Evolutionary conservation across 2,888 invertebrate species (phyloP).

Genomic region (Euplagia quadripunctaria): DNA sequence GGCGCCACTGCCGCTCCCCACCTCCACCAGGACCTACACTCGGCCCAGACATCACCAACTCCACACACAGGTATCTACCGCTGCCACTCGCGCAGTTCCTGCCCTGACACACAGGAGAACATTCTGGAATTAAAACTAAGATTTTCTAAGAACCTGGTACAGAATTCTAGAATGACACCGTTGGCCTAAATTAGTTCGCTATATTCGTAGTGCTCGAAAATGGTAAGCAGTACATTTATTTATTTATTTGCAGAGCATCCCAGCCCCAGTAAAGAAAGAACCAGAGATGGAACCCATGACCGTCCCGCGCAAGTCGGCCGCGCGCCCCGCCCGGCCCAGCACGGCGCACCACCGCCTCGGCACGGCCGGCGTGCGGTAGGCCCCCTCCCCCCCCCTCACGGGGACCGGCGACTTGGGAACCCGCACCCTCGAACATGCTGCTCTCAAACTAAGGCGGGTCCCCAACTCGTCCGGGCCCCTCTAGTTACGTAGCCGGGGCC

Average conservation of each 20-base stretch:
- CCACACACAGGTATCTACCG: background rate
- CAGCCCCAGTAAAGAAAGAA: conserved; percentile 66
- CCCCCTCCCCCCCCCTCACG: conserved; percentile 2
- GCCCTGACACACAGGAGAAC: too few relatives aligned
- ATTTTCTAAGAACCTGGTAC: too few relatives aligned
- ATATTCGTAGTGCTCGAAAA: background rate
- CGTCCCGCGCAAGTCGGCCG: conserved; percentile 56
- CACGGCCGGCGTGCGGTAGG: conserved; percentile 72
- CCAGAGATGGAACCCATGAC: conserved; percentile 56
- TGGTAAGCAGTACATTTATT: background rate
- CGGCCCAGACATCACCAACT: conserved; percentile 25
- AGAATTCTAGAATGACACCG: too few relatives aligned
- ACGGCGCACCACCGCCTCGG: conserved; percentile 64
- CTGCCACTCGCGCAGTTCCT: background rate
- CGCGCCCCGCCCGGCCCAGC: conserved; percentile 55
- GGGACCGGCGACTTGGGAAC: conserved; percentile 11
- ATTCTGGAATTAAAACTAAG: too few relatives aligned
- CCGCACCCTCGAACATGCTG: background rate
- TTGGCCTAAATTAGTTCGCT: too few relatives aligned
- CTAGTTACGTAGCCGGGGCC: conserved; percentile 17
- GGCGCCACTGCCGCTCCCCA: too few relatives aligned
- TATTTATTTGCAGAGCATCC: conserved; percentile 53
- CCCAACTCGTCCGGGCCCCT: conserved; percentile 8
- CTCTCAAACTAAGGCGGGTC: conserved; percentile 1
- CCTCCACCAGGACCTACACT: conserved; percentile 90